A percentile compares a stretch with the other conserved stretches of the same genome.
Evolutionary conservation across 1,140 invertebrate species (phyloP).

Genomic region (Danaus melanippus): DNA sequence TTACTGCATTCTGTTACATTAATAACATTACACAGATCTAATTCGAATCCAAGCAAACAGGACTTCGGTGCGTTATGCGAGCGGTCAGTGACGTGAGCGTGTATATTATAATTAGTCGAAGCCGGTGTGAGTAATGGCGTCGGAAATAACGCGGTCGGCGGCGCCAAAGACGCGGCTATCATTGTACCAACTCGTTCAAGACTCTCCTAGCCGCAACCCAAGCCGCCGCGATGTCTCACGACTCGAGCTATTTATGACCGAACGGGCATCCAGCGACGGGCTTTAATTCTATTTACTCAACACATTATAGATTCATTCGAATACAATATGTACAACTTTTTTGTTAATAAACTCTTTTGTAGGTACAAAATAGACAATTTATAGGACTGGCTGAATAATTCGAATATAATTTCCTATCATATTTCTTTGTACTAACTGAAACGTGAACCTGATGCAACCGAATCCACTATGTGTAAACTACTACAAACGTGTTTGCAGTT

Average conservation of each 20-base stretch:
- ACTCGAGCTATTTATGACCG: conserved; percentile 45
- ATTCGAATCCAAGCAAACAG: too few relatives aligned
- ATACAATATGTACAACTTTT: too few relatives aligned
- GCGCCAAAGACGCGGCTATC: conserved; percentile 60
- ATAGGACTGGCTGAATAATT: too few relatives aligned
- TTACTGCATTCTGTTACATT: too few relatives aligned
- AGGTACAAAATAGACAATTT: too few relatives aligned
- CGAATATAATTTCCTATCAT: conserved; percentile 9
- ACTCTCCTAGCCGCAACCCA: conserved; percentile 9
- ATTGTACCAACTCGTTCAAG: conserved; percentile 27
- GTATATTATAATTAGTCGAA: conserved; percentile 68
- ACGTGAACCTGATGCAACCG: conserved; percentile 12
- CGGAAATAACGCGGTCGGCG: conserved; percentile 60
- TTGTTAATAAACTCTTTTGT: too few relatives aligned
- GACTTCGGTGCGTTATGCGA: conserved; percentile 33
- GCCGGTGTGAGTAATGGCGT: conserved; percentile 67
- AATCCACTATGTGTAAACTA: conserved; percentile 2
- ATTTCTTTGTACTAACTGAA: conserved; percentile 14
- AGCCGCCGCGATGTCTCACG: conserved; percentile 54
- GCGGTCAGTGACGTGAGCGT: conserved; percentile 69
- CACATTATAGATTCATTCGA: too few relatives aligned
- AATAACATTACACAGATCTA: too few relatives aligned
- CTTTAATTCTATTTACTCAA: too few relatives aligned
- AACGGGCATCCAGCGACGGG: too few relatives aligned
- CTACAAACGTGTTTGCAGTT: background rate